Conservation (phyloP, 1,140 invertebrate species). For the Lepidotrigona ventralis region DNA sequence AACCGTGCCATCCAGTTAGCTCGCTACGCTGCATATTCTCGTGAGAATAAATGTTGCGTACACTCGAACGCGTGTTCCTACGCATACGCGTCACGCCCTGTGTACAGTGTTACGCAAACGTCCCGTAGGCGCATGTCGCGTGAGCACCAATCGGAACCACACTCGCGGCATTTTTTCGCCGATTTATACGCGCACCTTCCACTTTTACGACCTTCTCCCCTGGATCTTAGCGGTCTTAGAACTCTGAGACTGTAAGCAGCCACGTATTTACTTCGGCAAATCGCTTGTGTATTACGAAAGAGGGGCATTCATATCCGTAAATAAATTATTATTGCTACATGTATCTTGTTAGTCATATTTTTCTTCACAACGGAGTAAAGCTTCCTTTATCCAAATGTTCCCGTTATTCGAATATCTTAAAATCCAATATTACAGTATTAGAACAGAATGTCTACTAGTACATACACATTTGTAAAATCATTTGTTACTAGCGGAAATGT, state of each 20-base stretch:
- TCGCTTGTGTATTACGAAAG: too few species aligned
- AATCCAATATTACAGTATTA: too few species aligned
- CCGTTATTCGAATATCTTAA: too few species aligned
- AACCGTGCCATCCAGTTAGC: conserved; percentile 66
- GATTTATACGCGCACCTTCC: neutral
- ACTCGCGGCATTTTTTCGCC: neutral
- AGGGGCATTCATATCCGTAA: too few species aligned
- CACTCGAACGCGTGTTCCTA: conserved; percentile 28
- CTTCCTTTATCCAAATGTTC: too few species aligned
- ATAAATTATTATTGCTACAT: too few species aligned
- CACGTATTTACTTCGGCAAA: too few species aligned
- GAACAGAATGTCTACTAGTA: too few species aligned
- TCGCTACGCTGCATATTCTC: conserved; percentile 58
- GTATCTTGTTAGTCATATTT: too few species aligned
- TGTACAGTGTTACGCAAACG: conserved; percentile 23
- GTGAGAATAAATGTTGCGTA: conserved; percentile 62
- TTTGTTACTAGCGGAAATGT: too few species aligned
- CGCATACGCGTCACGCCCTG: conserved; percentile 26
- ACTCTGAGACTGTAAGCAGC: neutral
- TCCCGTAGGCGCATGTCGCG: conserved; percentile 29
- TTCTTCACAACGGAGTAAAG: too few species aligned
- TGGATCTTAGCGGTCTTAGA: neutral
- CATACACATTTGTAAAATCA: too few species aligned
- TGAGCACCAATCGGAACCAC: conserved; percentile 8
- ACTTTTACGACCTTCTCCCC: neutral